phyloP scores from a whole-genome alignment of 2,888 invertebrate genomes.

The Andrena marginata region DNA sequence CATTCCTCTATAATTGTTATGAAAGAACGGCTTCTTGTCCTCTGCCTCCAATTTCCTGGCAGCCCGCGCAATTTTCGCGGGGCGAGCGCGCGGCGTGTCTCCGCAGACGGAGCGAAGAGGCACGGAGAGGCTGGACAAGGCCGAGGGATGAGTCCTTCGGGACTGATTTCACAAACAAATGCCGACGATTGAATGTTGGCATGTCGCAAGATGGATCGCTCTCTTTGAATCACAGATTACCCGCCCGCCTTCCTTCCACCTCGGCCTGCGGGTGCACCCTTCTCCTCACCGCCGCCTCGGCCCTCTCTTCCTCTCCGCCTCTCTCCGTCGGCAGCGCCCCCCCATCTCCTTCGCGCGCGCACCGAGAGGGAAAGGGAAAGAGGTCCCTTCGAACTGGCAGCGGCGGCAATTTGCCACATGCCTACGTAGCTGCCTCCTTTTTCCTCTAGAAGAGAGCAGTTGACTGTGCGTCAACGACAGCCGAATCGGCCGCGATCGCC shows the following conservation, averaged over 20 bases:
- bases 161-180: conserved; percentile 84
- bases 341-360: conserved; percentile 60
- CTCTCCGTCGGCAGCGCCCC: conserved; percentile 61
- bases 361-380: conserved; percentile 10
- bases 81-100: background rate
- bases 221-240: conserved; percentile 84
- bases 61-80: conserved; percentile 27
- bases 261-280: conserved; percentile 42
- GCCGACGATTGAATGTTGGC: conserved; percentile 84
- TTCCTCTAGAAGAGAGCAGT: conserved; percentile 28
- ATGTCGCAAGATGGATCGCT: conserved; percentile 84
- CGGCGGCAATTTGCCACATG: conserved; percentile 81
- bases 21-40: background rate
- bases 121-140: conserved; percentile 40
- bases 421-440: conserved; percentile 68
- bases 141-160: conserved; percentile 76
- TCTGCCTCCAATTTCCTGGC: background rate
- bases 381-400: conserved; percentile 64
- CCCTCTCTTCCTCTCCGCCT: conserved; percentile 52
- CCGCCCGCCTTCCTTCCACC: conserved; percentile 71
- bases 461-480: conserved; percentile 58
- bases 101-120: conserved; percentile 36
- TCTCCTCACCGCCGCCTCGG: conserved; percentile 48
- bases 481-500: conserved; percentile 47
- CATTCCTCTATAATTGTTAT: background rate